phyloP scores from a whole-genome alignment of 2,797 vertebrate species.

The Semotilus atromaculatus region DNA sequence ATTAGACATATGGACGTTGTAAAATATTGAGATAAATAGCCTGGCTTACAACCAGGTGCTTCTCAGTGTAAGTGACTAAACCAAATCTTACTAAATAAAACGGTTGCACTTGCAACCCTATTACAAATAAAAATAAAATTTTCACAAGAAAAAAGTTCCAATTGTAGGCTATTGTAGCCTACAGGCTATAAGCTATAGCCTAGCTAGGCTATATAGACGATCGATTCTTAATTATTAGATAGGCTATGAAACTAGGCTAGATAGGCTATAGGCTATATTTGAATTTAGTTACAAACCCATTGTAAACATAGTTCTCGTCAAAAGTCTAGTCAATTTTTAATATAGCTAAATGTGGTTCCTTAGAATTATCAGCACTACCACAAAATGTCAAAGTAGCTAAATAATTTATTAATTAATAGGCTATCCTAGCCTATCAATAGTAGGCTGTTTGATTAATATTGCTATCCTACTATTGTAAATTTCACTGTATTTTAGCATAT shows the following conservation, averaged over 20 bases:
- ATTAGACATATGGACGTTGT: neutral
- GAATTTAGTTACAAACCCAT: too few species aligned
- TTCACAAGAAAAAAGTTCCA: neutral
- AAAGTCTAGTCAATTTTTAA: too few species aligned
- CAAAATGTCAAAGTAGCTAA: neutral
- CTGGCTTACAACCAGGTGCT: too few species aligned
- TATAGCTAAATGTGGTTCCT: too few species aligned
- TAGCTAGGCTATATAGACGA: neutral
- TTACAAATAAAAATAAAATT: conserved; percentile 38
- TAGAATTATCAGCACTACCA: neutral
- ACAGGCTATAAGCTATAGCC: neutral
- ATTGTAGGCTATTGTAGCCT: neutral
- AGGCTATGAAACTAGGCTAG: too few species aligned
- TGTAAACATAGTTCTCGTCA: too few species aligned
- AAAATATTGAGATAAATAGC: neutral
- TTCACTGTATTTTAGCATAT: neutral
- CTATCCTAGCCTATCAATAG: neutral
- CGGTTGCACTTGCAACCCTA: conserved; percentile 28
- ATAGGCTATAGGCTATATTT: neutral
- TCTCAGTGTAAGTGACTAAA: conserved; percentile 56
- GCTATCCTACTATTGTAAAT: neutral
- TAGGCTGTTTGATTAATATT: neutral
- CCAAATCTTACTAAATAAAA: conserved; percentile 41
- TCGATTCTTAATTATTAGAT: neutral
- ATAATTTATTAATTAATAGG: too few species aligned